Conservation (phyloP, 2,797 vertebrate genomes). For the Clarias fuscus region DNA sequence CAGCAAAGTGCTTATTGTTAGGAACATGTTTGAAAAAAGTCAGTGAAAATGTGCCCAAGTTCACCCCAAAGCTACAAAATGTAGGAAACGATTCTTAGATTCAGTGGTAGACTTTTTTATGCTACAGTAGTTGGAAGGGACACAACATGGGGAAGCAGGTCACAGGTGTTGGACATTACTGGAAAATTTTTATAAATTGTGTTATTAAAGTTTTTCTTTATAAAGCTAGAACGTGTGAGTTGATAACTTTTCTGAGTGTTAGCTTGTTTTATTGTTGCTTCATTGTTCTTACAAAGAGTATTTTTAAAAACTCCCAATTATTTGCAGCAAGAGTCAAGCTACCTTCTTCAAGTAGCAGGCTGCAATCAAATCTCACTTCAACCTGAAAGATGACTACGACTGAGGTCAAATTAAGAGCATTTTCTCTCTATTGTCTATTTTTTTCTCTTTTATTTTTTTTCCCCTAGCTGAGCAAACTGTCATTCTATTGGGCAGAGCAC, state of each 20-base stretch:
- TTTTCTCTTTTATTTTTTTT: neutral
- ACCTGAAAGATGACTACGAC: neutral
- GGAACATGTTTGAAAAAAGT: neutral
- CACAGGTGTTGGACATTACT: neutral
- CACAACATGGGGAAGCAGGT: neutral
- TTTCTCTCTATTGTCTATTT: neutral
- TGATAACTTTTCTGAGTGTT: neutral
- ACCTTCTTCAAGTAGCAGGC: neutral
- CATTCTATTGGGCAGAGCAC: neutral
- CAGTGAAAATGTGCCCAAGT: neutral
- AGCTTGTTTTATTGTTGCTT: neutral
- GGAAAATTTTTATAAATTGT: neutral
- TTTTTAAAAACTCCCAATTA: neutral
- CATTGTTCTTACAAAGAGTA: neutral
- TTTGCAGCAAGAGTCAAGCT: neutral
- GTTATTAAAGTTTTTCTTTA: neutral
- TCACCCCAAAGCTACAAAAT: neutral
- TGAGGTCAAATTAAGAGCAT: neutral
- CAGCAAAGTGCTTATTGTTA: neutral
- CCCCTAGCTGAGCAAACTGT: neutral
- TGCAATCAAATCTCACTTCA: neutral
- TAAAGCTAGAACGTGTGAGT: neutral
- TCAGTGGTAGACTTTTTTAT: neutral
- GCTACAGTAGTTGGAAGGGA: neutral
- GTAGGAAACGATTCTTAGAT: neutral